A percentile compares a stretch with the other conserved stretches of the same genome.
Conservation (phyloP, 2,888 invertebrate species). For the Trissolcus japonicus region DNA sequence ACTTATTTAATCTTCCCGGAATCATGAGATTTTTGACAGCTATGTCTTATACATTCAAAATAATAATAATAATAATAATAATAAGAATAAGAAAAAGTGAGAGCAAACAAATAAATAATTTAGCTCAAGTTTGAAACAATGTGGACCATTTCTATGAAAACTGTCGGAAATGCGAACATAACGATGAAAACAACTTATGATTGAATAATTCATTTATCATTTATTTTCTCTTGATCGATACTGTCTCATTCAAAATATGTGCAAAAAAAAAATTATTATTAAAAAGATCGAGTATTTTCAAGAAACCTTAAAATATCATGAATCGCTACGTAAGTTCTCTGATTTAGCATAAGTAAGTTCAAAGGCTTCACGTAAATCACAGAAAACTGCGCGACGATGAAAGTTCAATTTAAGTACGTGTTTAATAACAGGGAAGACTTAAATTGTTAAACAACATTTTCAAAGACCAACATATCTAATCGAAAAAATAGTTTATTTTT, state of each 20-base stretch:
- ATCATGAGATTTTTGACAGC: too few species aligned
- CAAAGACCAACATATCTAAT: not conserved
- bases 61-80: too few species aligned
- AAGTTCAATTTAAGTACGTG: not conserved
- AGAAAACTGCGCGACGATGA: constrained; percentile 8
- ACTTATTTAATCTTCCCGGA: too few species aligned
- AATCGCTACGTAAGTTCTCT: constrained; percentile 21
- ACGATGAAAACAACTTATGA: not conserved
- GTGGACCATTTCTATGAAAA: not conserved
- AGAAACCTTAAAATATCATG: constrained; percentile 33
- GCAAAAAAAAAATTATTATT: constrained; percentile 14
- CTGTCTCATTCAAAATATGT: not conserved
- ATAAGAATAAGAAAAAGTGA: too few species aligned
- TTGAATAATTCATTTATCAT: not conserved
- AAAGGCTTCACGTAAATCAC: constrained; percentile 37
- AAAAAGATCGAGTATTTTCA: constrained; percentile 27
- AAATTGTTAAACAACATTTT: too few species aligned
- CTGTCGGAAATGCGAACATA: constrained; percentile 1
- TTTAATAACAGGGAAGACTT: not conserved
- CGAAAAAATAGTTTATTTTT: not conserved
- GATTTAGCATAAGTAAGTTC: constrained; percentile 27
- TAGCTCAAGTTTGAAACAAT: too few species aligned
- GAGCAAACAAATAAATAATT: too few species aligned
- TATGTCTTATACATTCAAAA: too few species aligned
- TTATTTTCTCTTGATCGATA: too few species aligned